Conservation (phyloP, 2,888 invertebrate species). For the Esperia sulphurella region DNA sequence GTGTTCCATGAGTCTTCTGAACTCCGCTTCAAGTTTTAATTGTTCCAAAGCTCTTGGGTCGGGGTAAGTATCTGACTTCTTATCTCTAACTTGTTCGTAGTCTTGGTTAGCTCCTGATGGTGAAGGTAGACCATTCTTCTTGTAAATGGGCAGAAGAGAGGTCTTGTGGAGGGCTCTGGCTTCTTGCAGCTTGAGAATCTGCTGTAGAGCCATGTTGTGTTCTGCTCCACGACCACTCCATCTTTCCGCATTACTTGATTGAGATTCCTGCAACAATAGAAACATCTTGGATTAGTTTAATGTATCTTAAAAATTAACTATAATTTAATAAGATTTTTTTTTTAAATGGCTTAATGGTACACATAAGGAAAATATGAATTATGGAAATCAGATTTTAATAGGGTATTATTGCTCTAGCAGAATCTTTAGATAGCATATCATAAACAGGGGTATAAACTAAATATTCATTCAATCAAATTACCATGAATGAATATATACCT, state of each 20-base stretch:
- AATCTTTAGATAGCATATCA: conserved; percentile 29
- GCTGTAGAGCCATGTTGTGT: conserved; percentile 94
- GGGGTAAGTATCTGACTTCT: conserved; percentile 43
- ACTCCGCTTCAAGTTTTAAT: conserved; percentile 78
- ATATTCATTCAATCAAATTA: conserved; percentile 42
- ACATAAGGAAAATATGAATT: neutral
- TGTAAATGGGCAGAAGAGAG: conserved; percentile 71
- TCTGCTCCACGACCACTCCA: conserved; percentile 95
- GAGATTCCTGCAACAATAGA: conserved; percentile 85
- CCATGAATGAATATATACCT: conserved; percentile 45
- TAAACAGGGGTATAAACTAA: conserved; percentile 22
- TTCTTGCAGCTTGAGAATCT: conserved; percentile 94
- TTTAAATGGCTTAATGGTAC: neutral
- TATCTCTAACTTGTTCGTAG: conserved; percentile 42
- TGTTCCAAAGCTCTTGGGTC: conserved; percentile 69
- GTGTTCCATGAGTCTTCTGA: conserved; percentile 78
- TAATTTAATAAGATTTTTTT: neutral
- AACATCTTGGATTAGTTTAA: neutral
- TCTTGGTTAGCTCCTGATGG: conserved; percentile 74
- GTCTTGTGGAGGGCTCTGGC: conserved; percentile 85
- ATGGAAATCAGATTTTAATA: neutral
- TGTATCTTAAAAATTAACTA: neutral
- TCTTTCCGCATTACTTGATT: conserved; percentile 90
- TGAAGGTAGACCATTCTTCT: conserved; percentile 70
- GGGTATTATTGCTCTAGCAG: too few relatives aligned